Conservation (phyloP, 2,797 vertebrate species). For the Brotula barbata region DNA sequence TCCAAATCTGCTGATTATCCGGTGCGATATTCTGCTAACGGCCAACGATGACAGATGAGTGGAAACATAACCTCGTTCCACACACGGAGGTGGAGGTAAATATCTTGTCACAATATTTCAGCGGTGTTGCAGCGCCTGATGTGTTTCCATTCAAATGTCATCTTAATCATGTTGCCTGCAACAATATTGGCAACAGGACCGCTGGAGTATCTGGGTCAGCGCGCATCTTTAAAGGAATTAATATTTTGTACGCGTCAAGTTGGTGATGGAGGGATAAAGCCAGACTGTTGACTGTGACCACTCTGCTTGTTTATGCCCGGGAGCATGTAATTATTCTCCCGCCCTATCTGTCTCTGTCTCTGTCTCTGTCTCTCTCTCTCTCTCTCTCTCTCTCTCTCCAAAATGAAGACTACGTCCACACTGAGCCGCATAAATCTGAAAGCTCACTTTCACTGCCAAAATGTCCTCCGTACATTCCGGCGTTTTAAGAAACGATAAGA, state of each 20-base stretch:
- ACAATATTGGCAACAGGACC: conserved; percentile 1
- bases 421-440: too few species aligned
- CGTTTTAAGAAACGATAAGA: too few species aligned
- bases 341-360: too few species aligned
- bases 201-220: conserved; percentile 44
- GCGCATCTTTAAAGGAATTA: conserved; percentile 27
- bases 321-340: conserved; percentile 54
- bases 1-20: conserved; percentile 62
- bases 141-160: conserved; percentile 27
- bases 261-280: conserved; percentile 49
- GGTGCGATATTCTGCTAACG: conserved; percentile 33
- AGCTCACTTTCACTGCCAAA: too few species aligned
- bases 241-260: conserved; percentile 39
- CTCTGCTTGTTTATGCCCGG: conserved; percentile 48
- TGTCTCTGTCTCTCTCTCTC: conserved; percentile 11
- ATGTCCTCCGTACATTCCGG: too few species aligned
- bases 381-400: neutral
- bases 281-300: conserved; percentile 44
- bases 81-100: neutral
- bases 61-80: conserved; percentile 33
- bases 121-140: conserved; percentile 13
- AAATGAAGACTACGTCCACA: too few species aligned
- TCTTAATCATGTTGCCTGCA: conserved; percentile 25
- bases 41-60: conserved; percentile 28
- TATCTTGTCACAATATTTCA: conserved; percentile 11